phyloP scores from a whole-genome alignment of 2,797 vertebrate species.

The Myotis myotis region DNA sequence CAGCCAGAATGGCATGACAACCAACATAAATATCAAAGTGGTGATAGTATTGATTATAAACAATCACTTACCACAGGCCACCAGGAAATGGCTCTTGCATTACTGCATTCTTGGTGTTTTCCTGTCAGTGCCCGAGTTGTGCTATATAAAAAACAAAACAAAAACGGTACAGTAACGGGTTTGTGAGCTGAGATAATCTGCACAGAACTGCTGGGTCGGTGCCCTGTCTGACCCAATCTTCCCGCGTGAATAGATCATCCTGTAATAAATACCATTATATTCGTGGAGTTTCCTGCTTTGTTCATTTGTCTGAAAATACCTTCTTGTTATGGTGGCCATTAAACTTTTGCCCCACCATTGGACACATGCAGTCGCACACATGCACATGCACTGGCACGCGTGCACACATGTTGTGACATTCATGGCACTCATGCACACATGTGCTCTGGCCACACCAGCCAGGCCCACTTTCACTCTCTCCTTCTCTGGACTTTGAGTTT shows the following conservation, averaged over 20 bases:
- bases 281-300: neutral
- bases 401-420: neutral
- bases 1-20: neutral
- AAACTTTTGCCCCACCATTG: neutral
- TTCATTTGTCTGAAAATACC: neutral
- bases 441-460: neutral
- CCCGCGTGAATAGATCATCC: neutral
- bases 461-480: neutral
- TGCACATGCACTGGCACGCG: neutral
- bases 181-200: neutral
- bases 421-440: too few species aligned
- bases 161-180: neutral
- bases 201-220: neutral
- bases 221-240: neutral
- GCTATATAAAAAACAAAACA: neutral
- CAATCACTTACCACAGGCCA: neutral
- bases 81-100: neutral
- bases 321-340: neutral
- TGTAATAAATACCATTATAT: neutral
- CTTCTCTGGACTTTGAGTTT: neutral
- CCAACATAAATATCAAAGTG: neutral
- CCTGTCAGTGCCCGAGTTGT: neutral
- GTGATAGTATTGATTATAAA: neutral
- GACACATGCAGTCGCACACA: too few species aligned
- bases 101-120: neutral